Evolutionary conservation across 2,888 invertebrate genomes (phyloP).

Genomic region (Cantharis rufa): DNA sequence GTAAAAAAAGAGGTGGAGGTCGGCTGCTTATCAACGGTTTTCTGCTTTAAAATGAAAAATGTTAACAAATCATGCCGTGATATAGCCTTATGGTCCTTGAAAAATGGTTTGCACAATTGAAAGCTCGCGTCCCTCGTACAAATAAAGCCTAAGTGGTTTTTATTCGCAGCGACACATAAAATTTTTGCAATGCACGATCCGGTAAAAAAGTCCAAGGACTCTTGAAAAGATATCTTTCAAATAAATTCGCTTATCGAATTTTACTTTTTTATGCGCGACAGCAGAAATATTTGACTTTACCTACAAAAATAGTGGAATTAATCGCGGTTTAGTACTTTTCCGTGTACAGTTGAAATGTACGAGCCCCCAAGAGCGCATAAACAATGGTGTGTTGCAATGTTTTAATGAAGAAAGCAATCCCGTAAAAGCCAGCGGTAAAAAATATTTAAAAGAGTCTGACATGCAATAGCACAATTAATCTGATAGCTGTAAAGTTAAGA

Average conservation of each 20-base stretch:
- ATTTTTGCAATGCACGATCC: not conserved
- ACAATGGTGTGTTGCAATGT: slow-evolving; percentile 28
- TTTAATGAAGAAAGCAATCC: slow-evolving; percentile 38
- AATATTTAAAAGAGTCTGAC: slow-evolving; percentile 39
- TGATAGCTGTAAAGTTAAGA: slow-evolving; percentile 37
- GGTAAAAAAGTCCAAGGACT: not conserved
- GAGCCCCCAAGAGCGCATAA: slow-evolving; percentile 22
- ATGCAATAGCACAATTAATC: slow-evolving; percentile 44
- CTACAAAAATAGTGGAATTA: slow-evolving; percentile 23
- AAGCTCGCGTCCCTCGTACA: not conserved
- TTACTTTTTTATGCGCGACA: slow-evolving; percentile 8
- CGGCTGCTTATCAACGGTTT: not conserved
- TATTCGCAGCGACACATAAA: not conserved
- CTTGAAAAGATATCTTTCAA: not conserved
- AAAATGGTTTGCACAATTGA: not conserved
- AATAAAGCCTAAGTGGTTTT: not conserved
- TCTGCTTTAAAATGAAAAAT: not conserved
- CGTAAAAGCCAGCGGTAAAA: slow-evolving; percentile 36
- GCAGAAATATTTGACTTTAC: slow-evolving; percentile 18
- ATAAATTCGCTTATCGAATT: slow-evolving; percentile 12
- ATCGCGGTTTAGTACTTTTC: slow-evolving; percentile 28
- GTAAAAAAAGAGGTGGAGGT: not conserved
- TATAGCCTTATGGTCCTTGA: not conserved
- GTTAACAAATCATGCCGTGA: not conserved
- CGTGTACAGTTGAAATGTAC: slow-evolving; percentile 20